Evolutionary conservation across 2,888 invertebrate genomes (phyloP).

Genomic region (Apoda limacodes): DNA sequence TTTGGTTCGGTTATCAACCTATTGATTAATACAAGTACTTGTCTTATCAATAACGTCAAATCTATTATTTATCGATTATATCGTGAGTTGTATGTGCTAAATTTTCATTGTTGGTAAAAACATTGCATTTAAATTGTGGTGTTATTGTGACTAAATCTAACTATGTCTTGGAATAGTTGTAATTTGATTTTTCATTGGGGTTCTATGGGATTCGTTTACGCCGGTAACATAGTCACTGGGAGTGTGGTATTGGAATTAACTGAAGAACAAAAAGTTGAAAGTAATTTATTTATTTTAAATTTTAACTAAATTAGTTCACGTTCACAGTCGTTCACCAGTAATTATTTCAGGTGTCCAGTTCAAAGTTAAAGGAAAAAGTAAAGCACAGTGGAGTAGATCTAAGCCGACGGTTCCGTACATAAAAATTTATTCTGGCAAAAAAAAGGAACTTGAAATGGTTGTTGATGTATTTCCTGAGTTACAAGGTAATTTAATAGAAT

Average conservation of each 20-base stretch:
- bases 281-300: slow-evolving; percentile 26
- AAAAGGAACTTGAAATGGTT: slow-evolving; percentile 33
- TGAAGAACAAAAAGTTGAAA: slow-evolving; percentile 36
- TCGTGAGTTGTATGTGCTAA: no score
- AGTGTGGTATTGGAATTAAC: slow-evolving; percentile 40
- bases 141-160: no score
- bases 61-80: no score
- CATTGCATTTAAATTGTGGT: no score
- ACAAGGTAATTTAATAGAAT: no score
- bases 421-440: slow-evolving; percentile 45
- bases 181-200: slow-evolving; percentile 42
- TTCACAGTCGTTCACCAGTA: no score
- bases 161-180: slow-evolving; percentile 46
- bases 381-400: slow-evolving; percentile 49
- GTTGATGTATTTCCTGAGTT: slow-evolving; percentile 36
- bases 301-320: no score
- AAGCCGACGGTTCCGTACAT: slow-evolving; percentile 47
- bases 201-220: slow-evolving; percentile 36
- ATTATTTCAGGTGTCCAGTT: slow-evolving; percentile 41
- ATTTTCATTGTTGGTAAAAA: no score
- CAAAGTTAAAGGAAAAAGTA: slow-evolving; percentile 38
- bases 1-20: no score
- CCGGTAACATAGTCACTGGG: slow-evolving; percentile 55
- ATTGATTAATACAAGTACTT: no score
- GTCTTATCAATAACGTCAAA: no score